Base-by-base conservation (phyloP, 1,140 invertebrate species). In the Aethina tumida region DNA sequence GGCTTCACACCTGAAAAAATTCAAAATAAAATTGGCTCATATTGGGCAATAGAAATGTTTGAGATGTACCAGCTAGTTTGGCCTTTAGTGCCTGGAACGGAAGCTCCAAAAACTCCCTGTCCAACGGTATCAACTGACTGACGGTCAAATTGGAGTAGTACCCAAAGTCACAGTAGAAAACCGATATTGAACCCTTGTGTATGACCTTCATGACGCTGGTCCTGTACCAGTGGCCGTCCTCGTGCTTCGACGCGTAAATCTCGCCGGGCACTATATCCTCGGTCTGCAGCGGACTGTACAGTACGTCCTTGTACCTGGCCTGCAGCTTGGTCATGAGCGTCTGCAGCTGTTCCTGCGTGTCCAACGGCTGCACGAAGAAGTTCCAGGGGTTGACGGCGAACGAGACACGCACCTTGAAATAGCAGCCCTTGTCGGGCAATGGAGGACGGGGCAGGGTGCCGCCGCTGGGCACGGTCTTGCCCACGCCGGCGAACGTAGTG, bases 31-130 rank as follows among this genome's bases (percentile, higher is more conserved):
- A 13, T 36, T 10, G 30, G 9, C 13, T 9, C 7, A 38, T 6
- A 9, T n/a, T 32, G 25, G 5, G 9, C 28, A 30, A 30, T 30
- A 26, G 16, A 2, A 43, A 32, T 14, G 28, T 5, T 43, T 43
- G 25, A 33, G 28, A 53, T 54, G 58, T 56, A 73, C 72, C 70
- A 35, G 52, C 45, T 31, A 75, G 52, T 55, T 62, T 67, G 4
- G 71, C 71, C 42, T 67, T 71, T 16, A 75, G 62, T 2, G 71
- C 73, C 50, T 74, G 73, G 58, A 69, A 70, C 3, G 71, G 70
- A 17, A 75, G 50, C 15, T 60, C 50, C 21, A 66, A 46, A 39
- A 71, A 75, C 21, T 65, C 49, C 9, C 54, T 46, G 14, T 60
- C 52, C 13, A 75, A 49, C 3, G 64, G 62, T 22, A 64, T 58